Evolutionary conservation across 2,888 invertebrate species (phyloP).

Genomic region (Pristionchus japonicus): DNA sequence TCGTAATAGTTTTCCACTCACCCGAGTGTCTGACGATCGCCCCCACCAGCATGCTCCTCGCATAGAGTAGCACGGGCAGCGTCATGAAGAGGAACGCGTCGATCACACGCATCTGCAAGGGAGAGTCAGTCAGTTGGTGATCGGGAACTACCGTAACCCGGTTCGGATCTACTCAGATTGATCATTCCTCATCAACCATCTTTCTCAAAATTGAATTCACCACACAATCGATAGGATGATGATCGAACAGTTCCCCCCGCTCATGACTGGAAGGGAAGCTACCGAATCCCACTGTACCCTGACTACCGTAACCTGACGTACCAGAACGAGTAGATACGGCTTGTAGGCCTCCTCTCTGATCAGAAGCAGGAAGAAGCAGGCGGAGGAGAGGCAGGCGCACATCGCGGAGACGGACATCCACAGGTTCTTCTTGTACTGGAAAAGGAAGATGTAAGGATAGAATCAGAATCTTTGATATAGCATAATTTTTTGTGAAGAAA

Average conservation of each 20-base stretch:
- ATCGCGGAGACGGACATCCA: slow-evolving; percentile 73
- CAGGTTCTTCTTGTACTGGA: slow-evolving; percentile 73
- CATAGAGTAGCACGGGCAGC: slow-evolving; percentile 62
- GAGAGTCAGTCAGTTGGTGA: not conserved
- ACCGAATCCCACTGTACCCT: not conserved
- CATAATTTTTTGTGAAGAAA: too few relatives aligned
- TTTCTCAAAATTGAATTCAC: too few relatives aligned
- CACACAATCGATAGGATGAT: too few relatives aligned
- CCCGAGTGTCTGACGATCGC: slow-evolving; percentile 48
- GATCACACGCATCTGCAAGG: slow-evolving; percentile 60
- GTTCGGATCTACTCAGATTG: not conserved
- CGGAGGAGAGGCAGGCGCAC: slow-evolving; percentile 70
- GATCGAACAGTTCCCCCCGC: not conserved
- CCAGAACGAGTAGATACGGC: not conserved
- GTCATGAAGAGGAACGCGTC: slow-evolving; percentile 67
- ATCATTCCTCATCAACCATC: too few relatives aligned
- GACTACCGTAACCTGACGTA: not conserved
- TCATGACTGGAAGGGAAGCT: not conserved
- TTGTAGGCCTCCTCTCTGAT: slow-evolving; percentile 50
- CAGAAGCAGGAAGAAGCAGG: slow-evolving; percentile 68
- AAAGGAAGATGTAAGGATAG: too few relatives aligned
- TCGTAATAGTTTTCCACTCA: too few relatives aligned
- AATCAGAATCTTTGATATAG: too few relatives aligned
- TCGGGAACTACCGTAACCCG: not conserved
- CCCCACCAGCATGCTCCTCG: slow-evolving; percentile 59